Evolutionary conservation across 2,113 vertebrate species (phyloP).

Genomic region (Sialia sialis): DNA sequence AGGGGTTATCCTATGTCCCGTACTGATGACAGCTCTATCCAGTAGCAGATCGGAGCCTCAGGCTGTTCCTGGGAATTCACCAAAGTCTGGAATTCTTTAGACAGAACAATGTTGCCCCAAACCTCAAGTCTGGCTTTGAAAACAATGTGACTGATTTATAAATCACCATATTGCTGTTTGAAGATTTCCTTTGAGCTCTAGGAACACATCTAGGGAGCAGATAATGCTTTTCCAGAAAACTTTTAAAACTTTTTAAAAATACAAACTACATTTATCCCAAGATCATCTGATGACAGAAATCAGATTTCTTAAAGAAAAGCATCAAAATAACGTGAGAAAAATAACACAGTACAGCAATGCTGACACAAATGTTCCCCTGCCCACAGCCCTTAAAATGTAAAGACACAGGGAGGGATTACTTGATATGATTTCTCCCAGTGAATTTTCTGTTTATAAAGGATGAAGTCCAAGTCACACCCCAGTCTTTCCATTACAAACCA

Average conservation of each 20-base stretch:
- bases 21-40: neutral
- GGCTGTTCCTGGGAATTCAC: neutral
- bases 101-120: neutral
- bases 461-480: neutral
- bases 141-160: neutral
- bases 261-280: neutral
- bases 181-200: neutral
- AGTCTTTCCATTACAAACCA: neutral
- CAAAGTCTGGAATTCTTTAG: neutral
- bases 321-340: neutral
- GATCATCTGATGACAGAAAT: neutral
- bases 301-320: neutral
- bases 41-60: neutral
- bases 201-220: neutral
- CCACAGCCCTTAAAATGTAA: neutral
- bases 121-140: neutral
- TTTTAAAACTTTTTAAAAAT: neutral
- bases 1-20: neutral
- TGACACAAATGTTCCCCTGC: neutral
- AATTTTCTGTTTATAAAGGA: neutral
- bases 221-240: accelerated
- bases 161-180: neutral
- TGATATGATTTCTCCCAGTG: neutral
- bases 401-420: accelerated
- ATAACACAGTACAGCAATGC: neutral